A percentile compares a stretch with the other conserved stretches of the same genome.
phyloP scores from a whole-genome alignment of 2,113 vertebrate genomes.

The Clarias magur region DNA sequence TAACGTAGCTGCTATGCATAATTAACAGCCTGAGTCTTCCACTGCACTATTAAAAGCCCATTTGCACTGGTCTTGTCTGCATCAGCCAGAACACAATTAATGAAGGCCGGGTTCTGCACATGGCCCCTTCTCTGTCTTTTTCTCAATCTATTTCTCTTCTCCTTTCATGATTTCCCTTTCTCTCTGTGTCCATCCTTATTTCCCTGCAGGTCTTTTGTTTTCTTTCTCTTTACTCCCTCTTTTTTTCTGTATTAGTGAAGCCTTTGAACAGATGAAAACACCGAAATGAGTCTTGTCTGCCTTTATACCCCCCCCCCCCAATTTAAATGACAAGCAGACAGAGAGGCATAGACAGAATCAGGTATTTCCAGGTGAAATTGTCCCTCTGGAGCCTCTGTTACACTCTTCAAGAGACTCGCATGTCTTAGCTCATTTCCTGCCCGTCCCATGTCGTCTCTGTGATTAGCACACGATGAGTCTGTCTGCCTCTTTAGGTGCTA shows the following conservation, averaged over 20 bases:
- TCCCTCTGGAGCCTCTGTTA: conserved; percentile 15
- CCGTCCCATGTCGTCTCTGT: conserved; percentile 31
- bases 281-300: conserved; percentile 26
- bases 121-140: neutral
- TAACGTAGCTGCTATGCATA: conserved; percentile 41
- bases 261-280: conserved; percentile 6
- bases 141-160: neutral
- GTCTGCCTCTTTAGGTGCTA: conserved; percentile 21
- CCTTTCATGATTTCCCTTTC: neutral
- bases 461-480: conserved; percentile 37
- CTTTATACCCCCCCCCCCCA: neutral
- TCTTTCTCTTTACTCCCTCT: conserved; percentile 22
- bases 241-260: conserved; percentile 25
- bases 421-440: conserved; percentile 47
- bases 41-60: conserved; percentile 49
- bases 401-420: neutral
- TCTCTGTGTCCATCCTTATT: conserved; percentile 20
- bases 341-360: conserved; percentile 22
- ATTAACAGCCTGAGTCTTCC: conserved; percentile 46
- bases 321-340: conserved; percentile 22
- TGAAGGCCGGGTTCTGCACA: neutral
- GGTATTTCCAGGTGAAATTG: conserved; percentile 38
- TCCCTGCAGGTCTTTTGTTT: conserved; percentile 46
- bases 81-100: conserved; percentile 28
- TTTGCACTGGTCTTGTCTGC: conserved; percentile 42